Evolutionary conservation across 2,113 vertebrate species (phyloP).

Genomic region (Gymnogyps californianus): DNA sequence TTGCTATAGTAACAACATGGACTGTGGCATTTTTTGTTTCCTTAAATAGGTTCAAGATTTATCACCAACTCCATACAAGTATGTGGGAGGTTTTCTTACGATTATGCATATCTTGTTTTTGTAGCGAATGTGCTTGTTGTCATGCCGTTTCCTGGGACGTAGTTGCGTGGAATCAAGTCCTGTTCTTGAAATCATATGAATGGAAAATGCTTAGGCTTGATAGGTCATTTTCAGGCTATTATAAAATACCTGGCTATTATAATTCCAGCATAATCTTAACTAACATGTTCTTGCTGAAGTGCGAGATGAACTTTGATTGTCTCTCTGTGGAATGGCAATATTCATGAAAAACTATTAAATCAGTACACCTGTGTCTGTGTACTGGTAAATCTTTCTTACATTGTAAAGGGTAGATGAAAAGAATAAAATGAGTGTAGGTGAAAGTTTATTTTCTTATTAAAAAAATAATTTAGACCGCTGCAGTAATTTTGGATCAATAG

Average conservation of each 20-base stretch:
- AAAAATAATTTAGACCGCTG: neutral
- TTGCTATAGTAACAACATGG: neutral
- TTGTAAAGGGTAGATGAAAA: neutral
- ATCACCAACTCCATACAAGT: neutral
- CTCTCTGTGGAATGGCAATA: too few species aligned
- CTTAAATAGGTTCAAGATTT: neutral
- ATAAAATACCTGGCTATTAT: neutral
- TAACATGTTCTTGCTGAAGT: neutral
- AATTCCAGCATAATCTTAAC: neutral
- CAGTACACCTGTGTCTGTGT: neutral
- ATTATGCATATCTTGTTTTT: neutral
- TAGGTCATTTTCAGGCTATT: neutral
- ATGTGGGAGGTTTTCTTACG: neutral
- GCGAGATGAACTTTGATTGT: neutral
- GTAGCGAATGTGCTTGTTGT: neutral
- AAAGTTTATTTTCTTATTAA: neutral
- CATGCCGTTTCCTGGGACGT: neutral
- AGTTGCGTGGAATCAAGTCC: neutral
- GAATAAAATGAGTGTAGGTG: neutral
- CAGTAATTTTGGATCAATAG: neutral
- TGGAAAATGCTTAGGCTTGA: neutral
- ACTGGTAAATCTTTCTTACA: too few species aligned
- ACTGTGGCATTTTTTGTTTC: neutral
- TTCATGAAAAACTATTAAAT: neutral
- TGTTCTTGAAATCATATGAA: too few species aligned